phyloP scores from a whole-genome alignment of 2,113 vertebrate species.

The Taxidea taxus region DNA sequence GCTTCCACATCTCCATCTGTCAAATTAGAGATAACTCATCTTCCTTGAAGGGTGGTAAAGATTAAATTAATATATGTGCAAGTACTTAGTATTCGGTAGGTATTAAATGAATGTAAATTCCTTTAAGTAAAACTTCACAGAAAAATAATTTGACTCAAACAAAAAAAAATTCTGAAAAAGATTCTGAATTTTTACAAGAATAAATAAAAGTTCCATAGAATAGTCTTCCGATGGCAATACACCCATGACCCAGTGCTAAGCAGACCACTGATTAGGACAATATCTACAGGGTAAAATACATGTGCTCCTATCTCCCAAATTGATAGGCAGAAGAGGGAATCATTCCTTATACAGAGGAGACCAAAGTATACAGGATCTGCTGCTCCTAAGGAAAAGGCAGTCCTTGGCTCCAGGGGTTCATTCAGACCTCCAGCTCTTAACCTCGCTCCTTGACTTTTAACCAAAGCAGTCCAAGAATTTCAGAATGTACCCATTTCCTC shows the following conservation, averaged over 20 bases:
- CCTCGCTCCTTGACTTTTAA: slow-evolving; percentile 42
- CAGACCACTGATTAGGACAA: not conserved
- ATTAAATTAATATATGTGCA: not conserved
- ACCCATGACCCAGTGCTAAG: not conserved
- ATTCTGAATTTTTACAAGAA: slow-evolving; percentile 39
- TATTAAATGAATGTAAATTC: not conserved
- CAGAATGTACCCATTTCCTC: not conserved
- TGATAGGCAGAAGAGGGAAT: not conserved
- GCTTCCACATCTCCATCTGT: not conserved
- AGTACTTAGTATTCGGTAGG: not conserved
- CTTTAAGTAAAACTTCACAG: slow-evolving; percentile 33
- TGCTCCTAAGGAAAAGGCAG: not conserved
- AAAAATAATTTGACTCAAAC: not conserved
- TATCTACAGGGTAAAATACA: not conserved
- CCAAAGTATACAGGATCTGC: not conserved
- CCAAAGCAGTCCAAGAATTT: slow-evolving; percentile 32
- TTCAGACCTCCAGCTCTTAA: slow-evolving; percentile 3
- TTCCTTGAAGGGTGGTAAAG: not conserved
- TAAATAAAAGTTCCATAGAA: slow-evolving; percentile 21
- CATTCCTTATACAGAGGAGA: not conserved
- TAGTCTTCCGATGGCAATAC: not conserved
- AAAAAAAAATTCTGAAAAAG: not conserved
- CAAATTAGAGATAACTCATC: not conserved
- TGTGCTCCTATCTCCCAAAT: not conserved
- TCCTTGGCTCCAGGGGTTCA: not conserved